phyloP scores from a whole-genome alignment of 2,888 invertebrate genomes.

The Dione vanillae region DNA sequence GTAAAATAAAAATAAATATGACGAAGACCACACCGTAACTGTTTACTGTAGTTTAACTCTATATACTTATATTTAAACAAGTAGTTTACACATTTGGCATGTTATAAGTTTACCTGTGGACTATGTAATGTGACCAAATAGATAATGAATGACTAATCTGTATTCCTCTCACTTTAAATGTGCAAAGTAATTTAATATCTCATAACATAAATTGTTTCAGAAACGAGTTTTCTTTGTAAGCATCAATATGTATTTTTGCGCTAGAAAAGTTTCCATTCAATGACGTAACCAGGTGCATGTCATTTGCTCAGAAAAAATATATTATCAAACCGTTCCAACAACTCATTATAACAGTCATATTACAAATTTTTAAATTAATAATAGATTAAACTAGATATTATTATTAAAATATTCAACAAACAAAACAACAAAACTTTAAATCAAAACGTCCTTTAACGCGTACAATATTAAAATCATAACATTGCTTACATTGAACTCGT shows the following conservation, averaged over 20 bases:
- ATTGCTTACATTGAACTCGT: slow-evolving; percentile 15
- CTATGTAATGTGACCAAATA: not conserved
- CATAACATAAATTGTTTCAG: no score
- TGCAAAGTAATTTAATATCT: no score
- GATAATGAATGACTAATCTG: no score
- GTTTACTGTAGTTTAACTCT: not conserved
- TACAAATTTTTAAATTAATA: no score
- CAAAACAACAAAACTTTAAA: no score
- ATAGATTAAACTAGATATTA: no score
- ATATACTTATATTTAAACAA: not conserved
- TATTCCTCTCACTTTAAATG: no score
- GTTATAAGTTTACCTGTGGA: slow-evolving; percentile 8
- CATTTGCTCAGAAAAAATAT: not conserved
- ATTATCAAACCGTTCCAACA: no score
- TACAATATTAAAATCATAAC: not conserved
- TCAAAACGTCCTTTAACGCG: not conserved
- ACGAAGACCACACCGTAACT: not conserved
- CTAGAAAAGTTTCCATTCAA: not conserved
- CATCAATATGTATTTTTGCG: not conserved
- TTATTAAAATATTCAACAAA: no score
- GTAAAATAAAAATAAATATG: not conserved
- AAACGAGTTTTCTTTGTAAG: no score
- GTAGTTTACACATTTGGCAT: not conserved
- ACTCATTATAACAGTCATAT: no score
- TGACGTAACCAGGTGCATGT: not conserved